Conservation (phyloP, 2,888 invertebrate genomes). For the Cerastoderma edule region DNA sequence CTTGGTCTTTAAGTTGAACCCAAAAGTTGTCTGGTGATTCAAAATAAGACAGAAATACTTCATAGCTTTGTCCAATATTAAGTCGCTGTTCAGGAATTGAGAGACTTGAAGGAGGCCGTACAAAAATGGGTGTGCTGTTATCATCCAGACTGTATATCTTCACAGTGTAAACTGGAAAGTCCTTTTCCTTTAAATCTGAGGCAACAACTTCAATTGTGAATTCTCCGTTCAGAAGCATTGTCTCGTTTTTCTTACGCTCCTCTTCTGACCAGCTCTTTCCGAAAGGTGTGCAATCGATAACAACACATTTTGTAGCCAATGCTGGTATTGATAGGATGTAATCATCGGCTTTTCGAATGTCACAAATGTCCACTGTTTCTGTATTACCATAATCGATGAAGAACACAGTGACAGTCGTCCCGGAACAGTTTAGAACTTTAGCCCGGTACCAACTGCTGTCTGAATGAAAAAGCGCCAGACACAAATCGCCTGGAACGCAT, state of each 20-base stretch:
- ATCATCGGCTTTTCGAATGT: conserved; percentile 67
- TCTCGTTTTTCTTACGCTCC: conserved; percentile 53
- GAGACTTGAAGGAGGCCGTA: conserved; percentile 45
- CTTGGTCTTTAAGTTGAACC: conserved; percentile 63
- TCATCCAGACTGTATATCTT: conserved; percentile 51
- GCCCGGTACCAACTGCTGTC: conserved; percentile 79
- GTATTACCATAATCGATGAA: conserved; percentile 83
- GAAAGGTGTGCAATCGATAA: conserved; percentile 54
- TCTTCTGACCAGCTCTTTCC: conserved; percentile 48
- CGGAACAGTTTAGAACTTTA: conserved; percentile 54
- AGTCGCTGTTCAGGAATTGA: conserved; percentile 36
- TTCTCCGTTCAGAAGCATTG: conserved; percentile 60
- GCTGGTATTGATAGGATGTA: conserved; percentile 70
- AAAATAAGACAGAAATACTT: conserved; percentile 62
- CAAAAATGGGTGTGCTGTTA: conserved; percentile 54
- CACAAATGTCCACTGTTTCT: conserved; percentile 66
- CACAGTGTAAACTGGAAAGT: conserved; percentile 35
- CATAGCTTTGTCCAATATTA: conserved; percentile 44
- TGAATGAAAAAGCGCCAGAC: conserved; percentile 67
- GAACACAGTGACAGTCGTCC: conserved; percentile 63
- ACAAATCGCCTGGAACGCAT: conserved; percentile 47
- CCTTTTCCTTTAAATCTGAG: conserved; percentile 7
- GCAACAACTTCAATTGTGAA: conserved; percentile 58
- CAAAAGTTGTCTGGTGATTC: conserved; percentile 66
- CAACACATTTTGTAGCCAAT: conserved; percentile 74